Conservation (phyloP, 2,113 vertebrate genomes). For the Myanophis thanlyinensis region DNA sequence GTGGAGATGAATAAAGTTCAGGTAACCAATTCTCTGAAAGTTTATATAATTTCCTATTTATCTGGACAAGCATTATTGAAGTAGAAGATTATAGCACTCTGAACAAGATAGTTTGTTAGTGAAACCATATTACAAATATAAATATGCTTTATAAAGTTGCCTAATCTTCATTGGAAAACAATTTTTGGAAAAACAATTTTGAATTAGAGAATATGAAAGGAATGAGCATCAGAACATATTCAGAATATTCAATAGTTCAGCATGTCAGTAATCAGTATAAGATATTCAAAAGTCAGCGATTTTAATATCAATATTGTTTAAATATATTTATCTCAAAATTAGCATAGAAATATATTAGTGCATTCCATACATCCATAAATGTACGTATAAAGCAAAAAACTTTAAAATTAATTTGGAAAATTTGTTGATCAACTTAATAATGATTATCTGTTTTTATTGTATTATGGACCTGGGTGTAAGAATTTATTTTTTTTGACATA, state of each 20-base stretch:
- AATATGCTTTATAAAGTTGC: neutral
- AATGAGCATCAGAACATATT: neutral
- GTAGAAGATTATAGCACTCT: neutral
- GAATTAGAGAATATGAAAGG: neutral
- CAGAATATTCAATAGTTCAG: neutral
- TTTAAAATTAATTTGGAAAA: neutral
- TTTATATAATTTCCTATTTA: conserved; percentile 16
- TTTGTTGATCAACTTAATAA: neutral
- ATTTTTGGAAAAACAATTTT: neutral
- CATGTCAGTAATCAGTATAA: neutral
- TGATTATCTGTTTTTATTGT: neutral
- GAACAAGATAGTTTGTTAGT: neutral
- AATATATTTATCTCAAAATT: neutral
- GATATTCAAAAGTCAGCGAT: neutral
- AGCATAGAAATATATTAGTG: neutral
- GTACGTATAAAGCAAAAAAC: neutral
- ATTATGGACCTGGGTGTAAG: neutral
- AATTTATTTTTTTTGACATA: neutral
- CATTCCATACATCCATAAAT: neutral
- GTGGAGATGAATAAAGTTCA: conserved; percentile 76
- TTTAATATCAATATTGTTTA: neutral
- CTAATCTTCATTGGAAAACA: neutral
- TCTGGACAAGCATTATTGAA: neutral
- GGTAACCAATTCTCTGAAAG: conserved; percentile 57
- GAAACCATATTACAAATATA: neutral